phyloP scores from a whole-genome alignment of 2,888 invertebrate genomes.

The Tineola bisselliella region DNA sequence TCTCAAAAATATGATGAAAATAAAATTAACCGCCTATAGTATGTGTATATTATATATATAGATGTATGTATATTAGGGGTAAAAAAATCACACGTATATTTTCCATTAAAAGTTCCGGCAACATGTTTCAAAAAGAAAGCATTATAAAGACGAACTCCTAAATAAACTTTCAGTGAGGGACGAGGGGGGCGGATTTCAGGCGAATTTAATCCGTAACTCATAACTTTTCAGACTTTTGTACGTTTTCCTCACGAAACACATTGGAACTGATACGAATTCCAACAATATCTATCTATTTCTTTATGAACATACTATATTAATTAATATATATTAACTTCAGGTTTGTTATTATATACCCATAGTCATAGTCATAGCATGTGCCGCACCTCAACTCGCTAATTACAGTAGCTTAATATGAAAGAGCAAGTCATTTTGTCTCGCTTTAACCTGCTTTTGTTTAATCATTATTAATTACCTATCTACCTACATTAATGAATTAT shows the following conservation, averaged over 20 bases:
- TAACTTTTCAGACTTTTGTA: not conserved
- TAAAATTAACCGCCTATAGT: too few species aligned
- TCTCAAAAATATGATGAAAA: too few species aligned
- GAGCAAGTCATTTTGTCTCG: not conserved
- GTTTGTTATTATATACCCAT: too few species aligned
- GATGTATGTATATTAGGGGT: too few species aligned
- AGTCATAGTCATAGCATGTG: too few species aligned
- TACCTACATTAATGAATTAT: not conserved
- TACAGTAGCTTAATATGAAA: not conserved
- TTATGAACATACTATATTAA: too few species aligned
- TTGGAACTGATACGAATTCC: not conserved
- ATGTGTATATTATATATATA: too few species aligned
- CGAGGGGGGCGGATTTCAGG: too few species aligned
- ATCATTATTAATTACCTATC: not conserved
- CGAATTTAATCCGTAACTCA: conserved; percentile 6
- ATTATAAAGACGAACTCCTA: not conserved
- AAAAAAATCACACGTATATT: not conserved
- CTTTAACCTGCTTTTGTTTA: not conserved
- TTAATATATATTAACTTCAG: too few species aligned
- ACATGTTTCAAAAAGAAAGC: conserved; percentile 2
- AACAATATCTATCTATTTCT: too few species aligned
- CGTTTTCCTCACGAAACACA: not conserved
- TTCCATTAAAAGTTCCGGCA: not conserved
- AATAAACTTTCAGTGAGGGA: not conserved
- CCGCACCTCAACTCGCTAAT: not conserved